Evolutionary conservation across 2,797 vertebrate genomes (phyloP), one percentile per base, ranked within the genome.

Genomic region (Pterois miles): DNA sequence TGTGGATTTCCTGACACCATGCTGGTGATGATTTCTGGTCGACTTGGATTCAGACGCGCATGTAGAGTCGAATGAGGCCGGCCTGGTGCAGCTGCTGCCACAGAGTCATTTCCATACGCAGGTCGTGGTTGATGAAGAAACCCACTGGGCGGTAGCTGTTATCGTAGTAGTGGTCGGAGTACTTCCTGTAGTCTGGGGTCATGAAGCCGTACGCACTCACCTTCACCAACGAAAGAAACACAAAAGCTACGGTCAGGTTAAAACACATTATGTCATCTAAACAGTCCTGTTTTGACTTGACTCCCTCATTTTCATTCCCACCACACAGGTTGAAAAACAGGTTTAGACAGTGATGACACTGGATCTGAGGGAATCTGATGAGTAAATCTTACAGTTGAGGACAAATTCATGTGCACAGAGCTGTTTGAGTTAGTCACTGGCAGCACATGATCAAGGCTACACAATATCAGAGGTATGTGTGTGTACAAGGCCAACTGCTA

Each of bases 121-220:
- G 77, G 90, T 96, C 94, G 29, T 96, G 96, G 88, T 96, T 97
- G 78, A 29, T 2, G 78, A 14, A 96, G 88, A 96, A 96, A 22
- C 3, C 75, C 43, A 96, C 91, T 0, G 2, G 3, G 1, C 4
- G 78, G 80, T 59, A 88, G 0, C 0, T 31, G 4, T 0, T 77
- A 89, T 96, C 96, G 1, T 82, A 97, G 85, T 96, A 97, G 84
- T 96, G 96, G 71, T 96, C 92, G 0, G 96, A 96, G 84, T 95
- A 96, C 0, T 83, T 92, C 0, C 0, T 20, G 25, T 87, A 96
- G 88, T 96, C 92, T 0, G 95, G 91, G 0, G 96, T 96, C 90
- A 97, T 95, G 86, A 95, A 96, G 60, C 96, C 96, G 1, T 96
- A 96, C 0, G 96, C 96, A 4, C 83, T 94, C 71, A 96, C 96